Percentiles rank a stretch among this genome's conserved stretches.
Evolutionary conservation across 2,113 vertebrate genomes (phyloP).

Genomic region (Podilymbus podiceps): DNA sequence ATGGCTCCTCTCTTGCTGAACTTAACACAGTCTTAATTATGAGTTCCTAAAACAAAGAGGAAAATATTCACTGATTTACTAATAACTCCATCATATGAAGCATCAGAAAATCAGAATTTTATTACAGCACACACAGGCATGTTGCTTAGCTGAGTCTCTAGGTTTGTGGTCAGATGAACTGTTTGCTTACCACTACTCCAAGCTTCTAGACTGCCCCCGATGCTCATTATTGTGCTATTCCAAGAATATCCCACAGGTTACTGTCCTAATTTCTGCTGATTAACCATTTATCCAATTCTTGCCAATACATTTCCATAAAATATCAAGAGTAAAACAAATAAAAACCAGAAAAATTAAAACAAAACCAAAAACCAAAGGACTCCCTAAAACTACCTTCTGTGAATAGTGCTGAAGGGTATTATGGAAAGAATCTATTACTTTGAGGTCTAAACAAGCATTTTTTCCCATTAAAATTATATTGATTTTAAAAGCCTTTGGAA

Average conservation of each 20-base stretch:
- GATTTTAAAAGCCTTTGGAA: not conserved
- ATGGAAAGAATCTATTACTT: not conserved
- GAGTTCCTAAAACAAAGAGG: slow-evolving; percentile 84
- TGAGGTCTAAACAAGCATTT: not conserved
- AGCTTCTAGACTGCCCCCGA: not conserved
- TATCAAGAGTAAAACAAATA: not conserved
- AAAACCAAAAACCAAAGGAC: not conserved
- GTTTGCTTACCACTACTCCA: not conserved
- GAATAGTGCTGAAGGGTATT: not conserved
- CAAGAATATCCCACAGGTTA: not conserved
- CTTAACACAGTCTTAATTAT: slow-evolving; percentile 94
- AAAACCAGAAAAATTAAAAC: no score
- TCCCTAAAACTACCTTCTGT: not conserved
- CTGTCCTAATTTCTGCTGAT: not conserved
- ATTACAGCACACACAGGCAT: not conserved
- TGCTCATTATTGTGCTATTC: not conserved
- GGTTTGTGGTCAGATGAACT: not conserved
- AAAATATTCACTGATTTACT: slow-evolving; percentile 12
- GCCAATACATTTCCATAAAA: not conserved
- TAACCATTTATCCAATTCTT: not conserved
- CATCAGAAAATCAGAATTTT: not conserved
- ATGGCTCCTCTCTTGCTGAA: slow-evolving; percentile 94
- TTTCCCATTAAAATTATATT: not conserved
- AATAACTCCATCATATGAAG: not conserved
- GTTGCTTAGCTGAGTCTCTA: not conserved